A percentile compares a stretch with the other conserved stretches of the same genome.
Conservation (phyloP, 2,113 vertebrate species). For the Takifugu bimaculatus region DNA sequence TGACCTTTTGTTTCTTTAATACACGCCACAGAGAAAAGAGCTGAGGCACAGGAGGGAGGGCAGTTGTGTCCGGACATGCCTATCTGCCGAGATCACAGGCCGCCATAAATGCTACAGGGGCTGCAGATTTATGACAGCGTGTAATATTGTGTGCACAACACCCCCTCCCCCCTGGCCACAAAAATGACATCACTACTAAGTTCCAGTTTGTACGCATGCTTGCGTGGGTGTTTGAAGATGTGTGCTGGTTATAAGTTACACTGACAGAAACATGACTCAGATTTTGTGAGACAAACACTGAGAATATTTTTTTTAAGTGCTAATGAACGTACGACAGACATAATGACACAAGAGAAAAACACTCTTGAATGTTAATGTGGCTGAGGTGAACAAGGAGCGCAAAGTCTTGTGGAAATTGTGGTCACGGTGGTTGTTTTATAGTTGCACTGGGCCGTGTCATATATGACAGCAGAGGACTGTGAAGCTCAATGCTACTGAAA, state of each 20-base stretch:
- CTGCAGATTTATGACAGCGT: conserved; percentile 63
- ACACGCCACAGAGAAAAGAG: conserved; percentile 55
- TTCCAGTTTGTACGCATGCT: conserved; percentile 7
- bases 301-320: too few relatives aligned
- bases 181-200: conserved; percentile 45
- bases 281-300: neutral
- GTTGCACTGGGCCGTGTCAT: too few relatives aligned
- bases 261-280: neutral
- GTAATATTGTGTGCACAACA: conserved; percentile 49
- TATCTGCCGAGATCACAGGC: conserved; percentile 67
- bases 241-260: conserved; percentile 34
- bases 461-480: too few relatives aligned
- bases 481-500: too few relatives aligned
- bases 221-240: conserved; percentile 9
- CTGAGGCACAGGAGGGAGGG: conserved; percentile 42
- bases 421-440: too few relatives aligned
- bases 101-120: conserved; percentile 59
- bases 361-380: too few relatives aligned
- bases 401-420: too few relatives aligned
- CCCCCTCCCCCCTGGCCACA: conserved; percentile 10
- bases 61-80: conserved; percentile 67
- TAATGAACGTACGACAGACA: too few relatives aligned
- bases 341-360: neutral
- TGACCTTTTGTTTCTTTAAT: conserved; percentile 61
- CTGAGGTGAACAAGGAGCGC: too few relatives aligned